A percentile compares a stretch with the other conserved stretches of the same genome.
Conservation (phyloP, 37 sponge, comb jelly and placozoan species). For the Theonella swinhoei region DNA sequence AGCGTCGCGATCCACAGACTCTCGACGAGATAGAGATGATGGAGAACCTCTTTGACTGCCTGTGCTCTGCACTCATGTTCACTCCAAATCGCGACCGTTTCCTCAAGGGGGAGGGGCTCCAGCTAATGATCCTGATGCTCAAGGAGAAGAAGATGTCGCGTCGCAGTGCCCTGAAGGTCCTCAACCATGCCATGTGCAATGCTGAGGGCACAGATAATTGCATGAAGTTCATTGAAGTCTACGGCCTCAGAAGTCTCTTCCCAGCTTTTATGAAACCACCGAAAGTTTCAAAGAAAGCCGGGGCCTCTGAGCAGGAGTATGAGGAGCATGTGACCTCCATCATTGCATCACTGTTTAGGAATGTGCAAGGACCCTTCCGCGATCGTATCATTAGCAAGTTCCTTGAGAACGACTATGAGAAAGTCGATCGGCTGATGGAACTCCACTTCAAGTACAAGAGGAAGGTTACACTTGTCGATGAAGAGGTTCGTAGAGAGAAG, state of each 20-base stretch:
- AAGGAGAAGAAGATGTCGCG: conserved; percentile 87
- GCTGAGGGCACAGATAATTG: conserved; percentile 88
- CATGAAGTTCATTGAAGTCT: conserved; percentile 93
- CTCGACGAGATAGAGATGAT: conserved; percentile 93
- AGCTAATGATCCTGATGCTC: conserved; percentile 98
- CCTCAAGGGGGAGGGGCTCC: conserved; percentile 95
- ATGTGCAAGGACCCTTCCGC: conserved; percentile 27
- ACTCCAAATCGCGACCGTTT: conserved; percentile 89
- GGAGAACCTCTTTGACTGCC: conserved; percentile 98
- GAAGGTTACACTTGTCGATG: conserved; percentile 44
- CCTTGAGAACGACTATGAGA: conserved; percentile 91
- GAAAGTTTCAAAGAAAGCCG: conserved; percentile 48
- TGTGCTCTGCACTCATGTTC: conserved; percentile 87
- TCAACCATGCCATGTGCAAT: conserved; percentile 89
- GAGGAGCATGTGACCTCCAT: conserved; percentile 97
- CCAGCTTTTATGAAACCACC: conserved; percentile 96
- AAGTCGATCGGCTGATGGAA: conserved; percentile 95
- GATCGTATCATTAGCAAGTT: conserved; percentile 90
- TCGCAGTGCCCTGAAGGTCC: conserved; percentile 88
- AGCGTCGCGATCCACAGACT: conserved; percentile 81
- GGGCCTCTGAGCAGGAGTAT: conserved; percentile 66
- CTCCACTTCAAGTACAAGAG: conserved; percentile 85
- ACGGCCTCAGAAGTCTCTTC: conserved; percentile 91
- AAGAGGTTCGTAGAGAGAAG: conserved; percentile 49
- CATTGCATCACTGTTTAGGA: conserved; percentile 80